These are phyloP conservation scores for Myripristis murdjan DNA, from an alignment of 2,797 vertebrate genomes.

Conservation along the genomic window DNA sequence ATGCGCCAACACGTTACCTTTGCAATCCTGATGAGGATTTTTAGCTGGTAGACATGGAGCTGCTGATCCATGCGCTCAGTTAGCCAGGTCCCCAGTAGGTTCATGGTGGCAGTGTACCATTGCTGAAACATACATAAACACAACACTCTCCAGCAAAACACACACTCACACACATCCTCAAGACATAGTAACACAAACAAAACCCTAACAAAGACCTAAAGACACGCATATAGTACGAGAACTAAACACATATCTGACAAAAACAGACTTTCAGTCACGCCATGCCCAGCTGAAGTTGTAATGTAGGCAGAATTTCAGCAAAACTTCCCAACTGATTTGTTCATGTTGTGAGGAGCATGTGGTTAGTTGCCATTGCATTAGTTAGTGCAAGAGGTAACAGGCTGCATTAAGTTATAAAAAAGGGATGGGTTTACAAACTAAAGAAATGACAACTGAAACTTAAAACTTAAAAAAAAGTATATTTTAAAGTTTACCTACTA, in stretches of 20 bases:
- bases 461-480: too few species aligned
- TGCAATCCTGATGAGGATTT: slow-evolving; percentile 99
- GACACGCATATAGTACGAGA: slow-evolving; percentile 32
- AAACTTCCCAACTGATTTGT: background rate
- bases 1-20: slow-evolving; percentile 87
- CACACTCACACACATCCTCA: slow-evolving; percentile 77
- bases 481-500: too few species aligned
- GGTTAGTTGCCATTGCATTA: slow-evolving; percentile 7
- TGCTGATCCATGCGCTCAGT: slow-evolving; percentile 99
- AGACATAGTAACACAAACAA: slow-evolving; percentile 54
- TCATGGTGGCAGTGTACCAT: slow-evolving; percentile 99
- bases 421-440: slow-evolving; percentile 22
- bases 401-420: too few species aligned
- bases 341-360: background rate
- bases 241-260: slow-evolving; percentile 22
- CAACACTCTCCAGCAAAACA: slow-evolving; percentile 93
- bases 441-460: slow-evolving; percentile 1
- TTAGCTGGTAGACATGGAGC: slow-evolving; percentile 99
- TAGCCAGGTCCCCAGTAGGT: slow-evolving; percentile 97
- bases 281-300: slow-evolving; percentile 1
- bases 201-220: slow-evolving; percentile 34
- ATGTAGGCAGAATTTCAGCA: slow-evolving; percentile 29
- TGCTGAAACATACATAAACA: slow-evolving; percentile 98
- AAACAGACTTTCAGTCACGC: slow-evolving; percentile 23
- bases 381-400: background rate